Evolutionary conservation across 2,113 vertebrate species (phyloP).

Genomic region (Tetrao urogallus): DNA sequence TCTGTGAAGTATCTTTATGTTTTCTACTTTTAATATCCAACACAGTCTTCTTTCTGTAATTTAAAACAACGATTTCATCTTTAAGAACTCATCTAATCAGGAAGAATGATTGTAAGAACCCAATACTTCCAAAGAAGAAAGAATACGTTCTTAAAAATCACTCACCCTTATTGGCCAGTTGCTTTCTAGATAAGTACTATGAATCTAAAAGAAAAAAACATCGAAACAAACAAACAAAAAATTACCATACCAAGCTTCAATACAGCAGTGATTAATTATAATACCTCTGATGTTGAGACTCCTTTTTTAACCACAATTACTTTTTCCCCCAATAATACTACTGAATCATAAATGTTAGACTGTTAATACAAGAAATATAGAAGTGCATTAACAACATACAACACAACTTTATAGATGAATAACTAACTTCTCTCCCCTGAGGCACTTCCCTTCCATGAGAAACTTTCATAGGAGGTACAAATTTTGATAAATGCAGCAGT

Average conservation of each 20-base stretch:
- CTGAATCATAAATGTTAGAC: background rate
- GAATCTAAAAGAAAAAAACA: slow-evolving; percentile 83
- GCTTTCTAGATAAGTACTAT: slow-evolving; percentile 96
- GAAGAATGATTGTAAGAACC: background rate
- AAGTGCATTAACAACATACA: background rate
- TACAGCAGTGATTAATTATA: background rate
- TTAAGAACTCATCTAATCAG: background rate
- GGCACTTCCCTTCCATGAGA: background rate
- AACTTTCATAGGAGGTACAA: background rate
- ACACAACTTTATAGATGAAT: background rate
- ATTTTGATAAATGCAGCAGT: background rate
- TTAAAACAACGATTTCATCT: background rate
- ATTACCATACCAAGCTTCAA: background rate
- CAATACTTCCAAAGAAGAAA: background rate
- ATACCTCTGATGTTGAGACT: background rate
- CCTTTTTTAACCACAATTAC: background rate
- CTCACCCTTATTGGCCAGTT: slow-evolving; percentile 98
- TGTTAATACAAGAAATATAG: background rate
- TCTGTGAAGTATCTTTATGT: background rate
- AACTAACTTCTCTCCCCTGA: fast-evolving
- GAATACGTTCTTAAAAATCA: slow-evolving; percentile 53
- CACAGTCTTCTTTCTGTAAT: background rate
- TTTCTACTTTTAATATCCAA: background rate
- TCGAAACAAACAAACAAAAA: background rate
- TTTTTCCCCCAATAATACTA: background rate